Percentiles rank a stretch among this genome's conserved stretches.
These are phyloP conservation scores for Telenomus remus DNA, from an alignment of 1,140 invertebrate genomes.

Conservation along the genomic window DNA sequence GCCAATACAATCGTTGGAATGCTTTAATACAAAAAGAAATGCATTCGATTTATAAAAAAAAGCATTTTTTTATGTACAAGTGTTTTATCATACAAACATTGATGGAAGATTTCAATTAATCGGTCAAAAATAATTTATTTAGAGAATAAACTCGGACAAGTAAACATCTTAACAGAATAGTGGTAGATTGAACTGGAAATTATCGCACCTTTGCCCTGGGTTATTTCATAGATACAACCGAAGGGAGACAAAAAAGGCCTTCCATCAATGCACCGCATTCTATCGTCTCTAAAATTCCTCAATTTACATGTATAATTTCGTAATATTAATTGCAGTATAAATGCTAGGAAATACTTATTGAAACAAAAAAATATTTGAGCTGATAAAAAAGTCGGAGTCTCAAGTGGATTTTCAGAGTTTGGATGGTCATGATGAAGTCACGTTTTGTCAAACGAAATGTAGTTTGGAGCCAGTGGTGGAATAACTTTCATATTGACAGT, in stretches of 20 bases:
- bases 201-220: too few relatives aligned
- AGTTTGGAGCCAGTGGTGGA: conserved; percentile 21
- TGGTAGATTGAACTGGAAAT: too few relatives aligned
- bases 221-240: too few relatives aligned
- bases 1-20: conserved; percentile 61
- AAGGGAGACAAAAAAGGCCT: conserved; percentile 6
- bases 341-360: conserved; percentile 67
- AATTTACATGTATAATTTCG: conserved; percentile 46
- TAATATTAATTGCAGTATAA: conserved; percentile 67
- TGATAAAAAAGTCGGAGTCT: conserved; percentile 53
- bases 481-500: conserved; percentile 43
- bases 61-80: conserved; percentile 65
- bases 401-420: conserved; percentile 40
- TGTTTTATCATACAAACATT: conserved; percentile 65
- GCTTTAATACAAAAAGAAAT: conserved; percentile 61
- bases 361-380: conserved; percentile 57
- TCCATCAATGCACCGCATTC: conserved; percentile 54
- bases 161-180: not conserved
- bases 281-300: conserved; percentile 23
- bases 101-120: conserved; percentile 60
- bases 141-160: too few relatives aligned
- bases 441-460: conserved; percentile 11
- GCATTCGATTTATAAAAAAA: conserved; percentile 55
- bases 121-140: not conserved
- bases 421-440: not conserved